Percentiles rank a stretch among this genome's conserved stretches.
These are phyloP conservation scores for Frankliniella intonsa DNA, from an alignment of 2,888 invertebrate genomes.

Conservation along the genomic window DNA sequence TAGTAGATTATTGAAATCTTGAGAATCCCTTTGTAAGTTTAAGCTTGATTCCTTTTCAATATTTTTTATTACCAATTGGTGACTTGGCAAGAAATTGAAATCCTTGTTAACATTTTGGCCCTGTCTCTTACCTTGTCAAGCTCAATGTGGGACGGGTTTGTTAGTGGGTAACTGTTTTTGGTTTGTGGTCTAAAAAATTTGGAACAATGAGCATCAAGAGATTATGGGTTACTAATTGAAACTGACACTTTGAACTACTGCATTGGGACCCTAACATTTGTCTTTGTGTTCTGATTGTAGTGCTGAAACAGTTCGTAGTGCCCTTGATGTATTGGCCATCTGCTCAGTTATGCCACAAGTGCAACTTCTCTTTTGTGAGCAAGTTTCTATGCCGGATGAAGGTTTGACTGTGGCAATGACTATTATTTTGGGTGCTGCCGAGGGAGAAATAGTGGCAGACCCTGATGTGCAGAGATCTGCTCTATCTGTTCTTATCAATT, in stretches of 20 bases:
- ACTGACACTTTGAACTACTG: background rate
- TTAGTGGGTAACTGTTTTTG: background rate
- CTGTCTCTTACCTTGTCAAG: too few species aligned
- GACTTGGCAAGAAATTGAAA: too few species aligned
- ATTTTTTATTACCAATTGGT: background rate
- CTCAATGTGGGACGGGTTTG: background rate
- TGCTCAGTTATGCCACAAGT: constrained; percentile 85
- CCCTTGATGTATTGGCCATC: constrained; percentile 82
- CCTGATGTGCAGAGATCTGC: constrained; percentile 91
- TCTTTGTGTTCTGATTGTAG: constrained; percentile 46
- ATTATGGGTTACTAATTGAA: too few species aligned
- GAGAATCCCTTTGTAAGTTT: background rate
- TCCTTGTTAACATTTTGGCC: too few species aligned
- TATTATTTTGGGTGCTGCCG: constrained; percentile 78
- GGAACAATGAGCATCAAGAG: too few species aligned
- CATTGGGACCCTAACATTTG: background rate
- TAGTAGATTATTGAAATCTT: too few species aligned
- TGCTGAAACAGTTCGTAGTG: constrained; percentile 75
- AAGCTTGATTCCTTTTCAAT: background rate
- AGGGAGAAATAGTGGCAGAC: constrained; percentile 85
- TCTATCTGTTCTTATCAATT: constrained; percentile 83
- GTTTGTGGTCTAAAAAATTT: background rate
- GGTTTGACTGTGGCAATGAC: constrained; percentile 73
- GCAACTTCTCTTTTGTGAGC: constrained; percentile 65
- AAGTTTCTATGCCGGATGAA: constrained; percentile 69